These are phyloP conservation scores for Fragum whitleyi DNA, from an alignment of 2,888 invertebrate genomes.

Conservation along the genomic window DNA sequence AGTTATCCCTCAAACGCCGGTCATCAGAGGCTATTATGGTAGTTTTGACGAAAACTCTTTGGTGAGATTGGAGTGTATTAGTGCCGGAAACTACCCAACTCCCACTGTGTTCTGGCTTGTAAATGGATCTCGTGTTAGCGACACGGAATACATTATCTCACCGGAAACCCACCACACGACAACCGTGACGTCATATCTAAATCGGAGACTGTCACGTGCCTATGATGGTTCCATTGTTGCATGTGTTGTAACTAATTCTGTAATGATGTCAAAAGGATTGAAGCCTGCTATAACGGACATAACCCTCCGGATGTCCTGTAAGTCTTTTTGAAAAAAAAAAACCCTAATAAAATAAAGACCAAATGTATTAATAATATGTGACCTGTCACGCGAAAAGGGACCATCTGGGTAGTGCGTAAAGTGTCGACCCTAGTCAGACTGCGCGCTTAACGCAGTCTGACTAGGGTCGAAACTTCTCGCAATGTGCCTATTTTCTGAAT, in stretches of 20 bases:
- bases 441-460: too few species aligned
- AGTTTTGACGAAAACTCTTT: slow-evolving; percentile 45
- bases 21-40: slow-evolving; percentile 46
- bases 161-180: slow-evolving; percentile 48
- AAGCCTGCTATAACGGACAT: slow-evolving; percentile 32
- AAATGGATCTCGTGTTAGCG: slow-evolving; percentile 33
- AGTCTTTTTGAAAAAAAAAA: too few species aligned
- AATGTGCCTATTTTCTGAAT: too few species aligned
- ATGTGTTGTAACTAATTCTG: slow-evolving; percentile 58
- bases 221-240: slow-evolving; percentile 52
- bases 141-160: slow-evolving; percentile 46
- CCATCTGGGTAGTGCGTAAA: too few species aligned
- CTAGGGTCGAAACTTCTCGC: too few species aligned
- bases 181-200: slow-evolving; percentile 41
- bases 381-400: too few species aligned
- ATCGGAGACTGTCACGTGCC: slow-evolving; percentile 37
- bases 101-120: slow-evolving; percentile 46
- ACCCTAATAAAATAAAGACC: too few species aligned
- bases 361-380: too few species aligned
- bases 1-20: slow-evolving; percentile 50
- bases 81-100: slow-evolving; percentile 47
- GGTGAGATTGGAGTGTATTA: slow-evolving; percentile 35
- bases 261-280: slow-evolving; percentile 24
- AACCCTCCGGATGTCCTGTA: slow-evolving; percentile 50
- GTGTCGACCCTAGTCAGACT: too few species aligned